Conservation (phyloP, 2,888 invertebrate genomes). For the Cosmopolites sordidus region DNA sequence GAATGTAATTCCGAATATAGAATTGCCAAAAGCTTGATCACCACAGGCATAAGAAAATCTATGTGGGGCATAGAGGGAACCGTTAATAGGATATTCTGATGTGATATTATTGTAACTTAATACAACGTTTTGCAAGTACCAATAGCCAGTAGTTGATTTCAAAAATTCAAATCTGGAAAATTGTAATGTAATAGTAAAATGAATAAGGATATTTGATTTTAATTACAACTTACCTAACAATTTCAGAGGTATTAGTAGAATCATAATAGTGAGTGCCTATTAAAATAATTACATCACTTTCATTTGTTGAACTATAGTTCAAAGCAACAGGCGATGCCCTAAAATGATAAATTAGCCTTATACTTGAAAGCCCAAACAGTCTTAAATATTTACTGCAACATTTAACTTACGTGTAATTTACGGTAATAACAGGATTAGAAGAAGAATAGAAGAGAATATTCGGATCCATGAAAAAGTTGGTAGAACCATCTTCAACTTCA, state of each 20-base stretch:
- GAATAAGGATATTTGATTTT: no score
- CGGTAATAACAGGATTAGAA: slow-evolving; percentile 6
- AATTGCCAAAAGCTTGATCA: slow-evolving; percentile 29
- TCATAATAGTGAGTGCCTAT: slow-evolving; percentile 3
- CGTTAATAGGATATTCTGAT: background rate
- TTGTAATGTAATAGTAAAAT: no score
- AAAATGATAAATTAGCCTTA: slow-evolving; percentile 4
- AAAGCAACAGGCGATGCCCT: slow-evolving; percentile 13
- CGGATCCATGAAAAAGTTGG: slow-evolving; percentile 6
- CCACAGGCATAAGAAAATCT: slow-evolving; percentile 55
- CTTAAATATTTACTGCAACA: no score
- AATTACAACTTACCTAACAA: no score
- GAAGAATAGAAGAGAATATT: slow-evolving; percentile 22
- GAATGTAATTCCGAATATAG: slow-evolving; percentile 6
- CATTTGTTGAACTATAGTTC: slow-evolving; percentile 7
- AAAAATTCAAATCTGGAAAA: slow-evolving; percentile 11
- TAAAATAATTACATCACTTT: slow-evolving; percentile 5
- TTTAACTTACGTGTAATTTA: slow-evolving; percentile 1
- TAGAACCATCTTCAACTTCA: slow-evolving; percentile 17
- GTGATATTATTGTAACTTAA: background rate
- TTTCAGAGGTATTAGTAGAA: no score
- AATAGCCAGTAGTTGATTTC: slow-evolving; percentile 30
- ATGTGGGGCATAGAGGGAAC: slow-evolving; percentile 41
- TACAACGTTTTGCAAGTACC: slow-evolving; percentile 24
- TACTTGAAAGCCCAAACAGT: no score